Evolutionary conservation across 2,113 vertebrate genomes (phyloP), one percentile per base, ranked within the genome.

Genomic region (Potamarius usumacintae): DNA sequence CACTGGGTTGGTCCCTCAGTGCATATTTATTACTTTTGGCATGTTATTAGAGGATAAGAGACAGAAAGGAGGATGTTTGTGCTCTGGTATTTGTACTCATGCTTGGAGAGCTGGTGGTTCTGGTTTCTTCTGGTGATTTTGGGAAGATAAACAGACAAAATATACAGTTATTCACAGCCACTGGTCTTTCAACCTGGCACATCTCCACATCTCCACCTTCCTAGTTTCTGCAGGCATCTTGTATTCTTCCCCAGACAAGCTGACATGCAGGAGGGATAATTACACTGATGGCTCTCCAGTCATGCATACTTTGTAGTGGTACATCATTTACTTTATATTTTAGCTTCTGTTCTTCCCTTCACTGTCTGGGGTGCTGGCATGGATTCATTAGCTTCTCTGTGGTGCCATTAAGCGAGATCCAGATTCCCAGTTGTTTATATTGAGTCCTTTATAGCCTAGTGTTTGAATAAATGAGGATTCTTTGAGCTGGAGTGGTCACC

Each of bases 261-360:
- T 22, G 58, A 48, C 30, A 82, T 48, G 11, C 80, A 48, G 58
- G 80, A 62, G 11, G 58, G 80, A 48, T 82, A 82, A 82, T 82
- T 63, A 63, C 27, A 4, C 58, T 9, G 57, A 82, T 62, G 42
- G 48, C 60, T 83, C 81, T 50, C 34, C 81, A 65, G 81, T 83
- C 81, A 83, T 65, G 81, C 12, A 6, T 65, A 20, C 60, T 52
- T 65, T 65, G 4, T 48, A 11, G 18, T 25, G 80, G 55, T 27
- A 42, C 55, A 22, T 81, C 80, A 48, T 82, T 82, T 60, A 82
- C 58, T 62, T 82, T 63, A 63, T 42, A 82, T 82, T 63, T 63
- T 14, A 48, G 58, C 7, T 63, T 60, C n/a, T 48, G 20, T 63
- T n/a, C 20, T 63, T 62, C 20, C 6, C 58, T 63, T 82, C 80